Conservation (phyloP, 2,113 vertebrate genomes). For the Semnornis frantzii region DNA sequence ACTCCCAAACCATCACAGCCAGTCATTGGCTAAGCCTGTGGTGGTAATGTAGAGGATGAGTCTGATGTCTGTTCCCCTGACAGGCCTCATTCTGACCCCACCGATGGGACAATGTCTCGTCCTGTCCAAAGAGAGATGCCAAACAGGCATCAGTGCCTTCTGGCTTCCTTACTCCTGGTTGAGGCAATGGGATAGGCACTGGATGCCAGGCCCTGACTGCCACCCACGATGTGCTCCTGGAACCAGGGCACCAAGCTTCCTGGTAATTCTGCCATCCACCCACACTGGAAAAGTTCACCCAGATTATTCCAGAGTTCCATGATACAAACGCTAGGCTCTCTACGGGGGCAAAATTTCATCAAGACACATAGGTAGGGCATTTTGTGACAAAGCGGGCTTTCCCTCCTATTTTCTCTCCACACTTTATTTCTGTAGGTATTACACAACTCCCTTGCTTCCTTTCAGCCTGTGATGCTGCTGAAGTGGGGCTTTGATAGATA, state of each 20-base stretch:
- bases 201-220: neutral
- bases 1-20: too few species aligned
- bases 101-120: neutral
- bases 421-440: neutral
- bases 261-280: neutral
- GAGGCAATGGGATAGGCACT: neutral
- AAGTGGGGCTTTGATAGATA: neutral
- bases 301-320: neutral
- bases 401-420: neutral
- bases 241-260: neutral
- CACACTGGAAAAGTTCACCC: neutral
- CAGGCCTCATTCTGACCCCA: neutral
- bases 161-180: neutral
- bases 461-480: accelerated
- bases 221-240: neutral
- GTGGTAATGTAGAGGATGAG: neutral
- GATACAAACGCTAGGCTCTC: accelerated
- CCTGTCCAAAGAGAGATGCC: neutral
- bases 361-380: neutral
- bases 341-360: neutral
- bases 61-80: neutral
- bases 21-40: neutral
- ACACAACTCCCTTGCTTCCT: neutral
- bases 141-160: neutral
- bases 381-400: neutral